Evolutionary conservation across 1,140 invertebrate genomes (phyloP).

Genomic region (Scaptomyza pallida): DNA sequence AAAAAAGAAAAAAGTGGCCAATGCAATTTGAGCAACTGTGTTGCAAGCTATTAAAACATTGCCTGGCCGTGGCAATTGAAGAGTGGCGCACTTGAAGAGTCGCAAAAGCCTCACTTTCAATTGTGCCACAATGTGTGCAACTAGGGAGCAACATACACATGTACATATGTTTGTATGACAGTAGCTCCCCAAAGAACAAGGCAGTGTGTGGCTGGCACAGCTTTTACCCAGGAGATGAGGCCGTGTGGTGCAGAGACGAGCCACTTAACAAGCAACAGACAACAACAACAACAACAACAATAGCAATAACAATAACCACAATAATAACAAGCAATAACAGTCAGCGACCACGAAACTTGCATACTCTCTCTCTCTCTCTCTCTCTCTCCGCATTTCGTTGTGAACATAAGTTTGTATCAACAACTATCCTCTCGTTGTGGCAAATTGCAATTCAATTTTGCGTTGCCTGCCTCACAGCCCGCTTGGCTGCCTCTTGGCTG

Average conservation of each 20-base stretch:
- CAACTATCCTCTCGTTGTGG: background rate
- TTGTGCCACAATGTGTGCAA: constrained; percentile 38
- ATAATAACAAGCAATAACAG: constrained; percentile 25
- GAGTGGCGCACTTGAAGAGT: constrained; percentile 32
- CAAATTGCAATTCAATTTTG: constrained; percentile 1
- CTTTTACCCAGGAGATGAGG: constrained; percentile 10
- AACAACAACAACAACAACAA: constrained; percentile 10
- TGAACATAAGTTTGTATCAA: background rate
- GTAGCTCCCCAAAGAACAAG: constrained; percentile 29
- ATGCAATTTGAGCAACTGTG: constrained; percentile 19
- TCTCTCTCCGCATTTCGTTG: no score
- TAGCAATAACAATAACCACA: constrained; percentile 27
- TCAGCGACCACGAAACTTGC: background rate
- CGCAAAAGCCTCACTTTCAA: constrained; percentile 31
- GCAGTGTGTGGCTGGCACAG: background rate
- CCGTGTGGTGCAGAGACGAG: constrained; percentile 24
- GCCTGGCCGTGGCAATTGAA: constrained; percentile 26
- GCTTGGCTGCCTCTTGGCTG: background rate
- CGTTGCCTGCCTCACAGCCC: background rate
- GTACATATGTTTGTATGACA: constrained; percentile 24
- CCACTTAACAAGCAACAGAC: constrained; percentile 51
- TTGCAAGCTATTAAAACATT: constrained; percentile 31
- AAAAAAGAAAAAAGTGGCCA: constrained; percentile 14
- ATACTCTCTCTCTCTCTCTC: constrained; percentile 33
- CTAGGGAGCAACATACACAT: constrained; percentile 2